Percentiles rank a stretch among this genome's conserved stretches.
Conservation (phyloP, 2,797 vertebrate genomes). For the Sebastolobus alascanus region DNA sequence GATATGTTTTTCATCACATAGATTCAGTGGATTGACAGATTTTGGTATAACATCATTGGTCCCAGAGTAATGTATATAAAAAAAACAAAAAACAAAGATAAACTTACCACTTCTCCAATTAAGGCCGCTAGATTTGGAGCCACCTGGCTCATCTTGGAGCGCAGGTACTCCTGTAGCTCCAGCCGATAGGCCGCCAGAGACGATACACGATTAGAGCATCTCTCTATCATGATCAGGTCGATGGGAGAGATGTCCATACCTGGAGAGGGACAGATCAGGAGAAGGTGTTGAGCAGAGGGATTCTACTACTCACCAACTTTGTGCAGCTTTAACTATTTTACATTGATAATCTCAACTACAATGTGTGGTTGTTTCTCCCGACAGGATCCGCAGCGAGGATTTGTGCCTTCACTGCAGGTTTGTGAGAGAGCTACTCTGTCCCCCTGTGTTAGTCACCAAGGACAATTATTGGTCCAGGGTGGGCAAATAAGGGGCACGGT, state of each 20-base stretch:
- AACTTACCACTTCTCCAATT: constrained; percentile 95
- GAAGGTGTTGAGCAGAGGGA: neutral
- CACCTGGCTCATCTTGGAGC: constrained; percentile 96
- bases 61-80: neutral
- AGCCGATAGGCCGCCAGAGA: constrained; percentile 91
- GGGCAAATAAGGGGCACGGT: constrained; percentile 73
- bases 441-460: constrained; percentile 81
- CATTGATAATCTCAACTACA: rapidly evolving
- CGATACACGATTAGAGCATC: constrained; percentile 92
- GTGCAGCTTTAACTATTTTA: neutral
- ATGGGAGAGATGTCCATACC: constrained; percentile 98
- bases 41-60: constrained; percentile 83
- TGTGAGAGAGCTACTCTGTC: constrained; percentile 82
- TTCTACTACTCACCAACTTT: rapidly evolving
- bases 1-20: constrained; percentile 64
- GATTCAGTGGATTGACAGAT: constrained; percentile 89
- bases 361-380: constrained; percentile 76
- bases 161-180: constrained; percentile 93
- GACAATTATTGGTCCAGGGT: constrained; percentile 70
- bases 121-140: constrained; percentile 95
- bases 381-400: constrained; percentile 82
- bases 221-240: constrained; percentile 97
- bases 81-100: rapidly evolving
- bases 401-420: constrained; percentile 78
- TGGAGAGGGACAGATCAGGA: constrained; percentile 52